Base-by-base conservation (phyloP, 1,140 invertebrate genomes). In the Drosophila takahashii region DNA sequence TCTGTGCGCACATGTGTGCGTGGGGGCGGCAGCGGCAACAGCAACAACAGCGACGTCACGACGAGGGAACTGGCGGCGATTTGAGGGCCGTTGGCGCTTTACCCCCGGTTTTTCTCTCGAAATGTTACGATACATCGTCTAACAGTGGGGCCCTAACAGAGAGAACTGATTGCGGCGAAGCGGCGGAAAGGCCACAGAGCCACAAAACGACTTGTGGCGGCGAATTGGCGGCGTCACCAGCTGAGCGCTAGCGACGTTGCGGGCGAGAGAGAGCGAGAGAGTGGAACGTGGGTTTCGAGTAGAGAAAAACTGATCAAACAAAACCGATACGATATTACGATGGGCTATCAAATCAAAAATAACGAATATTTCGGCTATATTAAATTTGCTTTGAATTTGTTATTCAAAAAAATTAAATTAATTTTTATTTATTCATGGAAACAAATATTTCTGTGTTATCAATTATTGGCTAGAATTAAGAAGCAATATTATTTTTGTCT, bases 31-130 rank as follows among this genome's bases (percentile, higher is more conserved):
- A 81, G 58, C 56, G 52, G 62, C 79, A 83, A 71, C 79, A 81
- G 64, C 73, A 83, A 71, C 79, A 81, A 58, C 73, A 69, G 65
- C 75, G 84, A 65, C 81, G 70, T 58, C 77, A 59, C 54, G 70
- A 29, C 47, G 18, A 45, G 66, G 65, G 79, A 86, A 79, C 53
- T 83, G 29, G 29, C 7, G 29, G 29, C 29, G 29, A 32, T 32
- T 32, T 32, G 29, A 5, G 5, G 6, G 29, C 29, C 29, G 29
- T 29, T 29, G 29, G 29, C 29, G 29, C 29, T 29, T 29, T 29
- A 29, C 29, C 29, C 29, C 29, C 29, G 29, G 29, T 29, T 6
- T 29, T 29, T 29, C 29, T 6, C 29, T 9, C 29, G 29, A 9
- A 32, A 8, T 32, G 29, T 32, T 32, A 32, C 8, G 29, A 9